Percentiles rank a stretch among this genome's conserved stretches.
These are phyloP conservation scores for Lepisosteus oculatus DNA, from an alignment of 2,113 vertebrate genomes.

Conservation along the genomic window DNA sequence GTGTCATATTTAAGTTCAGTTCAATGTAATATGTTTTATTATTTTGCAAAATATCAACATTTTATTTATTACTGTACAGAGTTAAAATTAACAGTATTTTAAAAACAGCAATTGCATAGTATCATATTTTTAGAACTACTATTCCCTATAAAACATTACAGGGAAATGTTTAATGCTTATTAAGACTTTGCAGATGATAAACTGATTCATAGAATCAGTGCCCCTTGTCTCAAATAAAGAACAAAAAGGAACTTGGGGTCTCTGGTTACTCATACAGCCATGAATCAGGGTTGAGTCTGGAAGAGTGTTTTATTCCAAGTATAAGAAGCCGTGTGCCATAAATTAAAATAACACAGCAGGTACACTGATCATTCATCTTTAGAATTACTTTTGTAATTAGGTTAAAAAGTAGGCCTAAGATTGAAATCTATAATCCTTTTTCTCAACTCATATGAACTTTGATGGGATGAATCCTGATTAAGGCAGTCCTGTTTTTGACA, in stretches of 20 bases:
- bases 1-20: too few relatives aligned
- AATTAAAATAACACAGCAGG: neutral
- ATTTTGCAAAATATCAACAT: too few relatives aligned
- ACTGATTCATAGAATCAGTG: constrained; percentile 1
- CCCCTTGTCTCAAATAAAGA: neutral
- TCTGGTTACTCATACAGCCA: constrained; percentile 27
- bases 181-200: constrained; percentile 2
- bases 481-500: too few relatives aligned
- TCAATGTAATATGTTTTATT: too few relatives aligned
- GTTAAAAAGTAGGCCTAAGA: neutral
- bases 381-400: neutral
- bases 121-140: constrained; percentile 14
- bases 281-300: constrained; percentile 19
- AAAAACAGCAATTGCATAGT: constrained; percentile 11
- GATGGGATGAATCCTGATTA: neutral
- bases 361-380: neutral
- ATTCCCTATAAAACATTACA: neutral
- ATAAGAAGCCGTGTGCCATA: neutral
- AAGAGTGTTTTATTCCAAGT: neutral
- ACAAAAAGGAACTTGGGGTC: constrained; percentile 7
- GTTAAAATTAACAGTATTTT: neutral
- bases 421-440: neutral
- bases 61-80: too few relatives aligned
- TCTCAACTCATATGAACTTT: neutral
- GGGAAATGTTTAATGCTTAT: constrained; percentile 16